Percentiles rank a stretch among this genome's conserved stretches.
Evolutionary conservation across 2,888 invertebrate genomes (phyloP).

Genomic region (Sturmia bella): DNA sequence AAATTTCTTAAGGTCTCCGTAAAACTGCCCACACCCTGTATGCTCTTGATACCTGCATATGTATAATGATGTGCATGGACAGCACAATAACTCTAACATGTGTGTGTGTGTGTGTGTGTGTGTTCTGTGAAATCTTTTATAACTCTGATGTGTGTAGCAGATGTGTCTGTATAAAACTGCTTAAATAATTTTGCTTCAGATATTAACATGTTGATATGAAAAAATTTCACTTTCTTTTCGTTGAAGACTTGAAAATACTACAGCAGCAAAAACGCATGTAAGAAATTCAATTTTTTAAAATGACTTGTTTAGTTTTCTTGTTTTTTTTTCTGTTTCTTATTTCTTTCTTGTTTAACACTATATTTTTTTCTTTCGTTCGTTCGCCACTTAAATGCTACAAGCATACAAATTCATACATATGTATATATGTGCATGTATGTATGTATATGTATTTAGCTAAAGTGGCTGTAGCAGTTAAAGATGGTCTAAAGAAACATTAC

Average conservation of each 20-base stretch:
- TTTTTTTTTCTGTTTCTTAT: conserved; percentile 26
- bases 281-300: conserved; percentile 17
- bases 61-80: too few relatives aligned
- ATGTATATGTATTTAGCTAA: neutral
- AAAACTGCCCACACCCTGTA: too few relatives aligned
- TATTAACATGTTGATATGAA: conserved; percentile 55
- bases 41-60: too few relatives aligned
- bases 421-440: neutral
- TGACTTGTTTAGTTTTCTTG: conserved; percentile 23
- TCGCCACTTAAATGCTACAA: neutral
- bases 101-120: conserved; percentile 3
- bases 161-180: conserved; percentile 7
- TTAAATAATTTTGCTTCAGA: conserved; percentile 36
- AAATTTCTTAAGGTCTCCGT: too few relatives aligned
- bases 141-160: neutral
- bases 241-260: conserved; percentile 72
- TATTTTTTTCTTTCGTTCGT: neutral
- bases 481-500: conserved; percentile 40
- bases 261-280: conserved; percentile 10
- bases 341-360: conserved; percentile 36
- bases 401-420: neutral
- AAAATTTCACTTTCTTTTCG: conserved; percentile 79
- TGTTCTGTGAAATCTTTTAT: too few relatives aligned
- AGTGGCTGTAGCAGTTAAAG: conserved; percentile 14
- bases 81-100: neutral